phyloP scores from a whole-genome alignment of 2,797 vertebrate species.

The Nyctibius grandis region DNA sequence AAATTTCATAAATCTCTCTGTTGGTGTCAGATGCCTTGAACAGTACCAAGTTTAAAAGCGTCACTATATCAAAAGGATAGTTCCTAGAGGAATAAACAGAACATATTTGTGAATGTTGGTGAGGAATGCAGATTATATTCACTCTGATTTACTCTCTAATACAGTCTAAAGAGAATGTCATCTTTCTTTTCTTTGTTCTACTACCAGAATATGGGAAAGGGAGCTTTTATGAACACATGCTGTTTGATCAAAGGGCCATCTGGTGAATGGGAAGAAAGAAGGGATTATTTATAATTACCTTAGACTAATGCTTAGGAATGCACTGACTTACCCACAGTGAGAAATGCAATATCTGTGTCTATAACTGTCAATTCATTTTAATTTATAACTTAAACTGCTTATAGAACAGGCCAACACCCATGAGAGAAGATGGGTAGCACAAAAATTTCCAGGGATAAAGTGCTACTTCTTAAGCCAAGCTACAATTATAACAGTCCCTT shows the following conservation, averaged over 20 bases:
- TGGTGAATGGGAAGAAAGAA: conserved; percentile 9
- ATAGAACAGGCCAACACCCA: background rate
- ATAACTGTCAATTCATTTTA: background rate
- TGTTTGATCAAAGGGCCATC: conserved; percentile 5
- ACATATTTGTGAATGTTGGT: conserved; percentile 30
- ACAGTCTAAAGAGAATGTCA: background rate
- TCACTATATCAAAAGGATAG: conserved; percentile 98
- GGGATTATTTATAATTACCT: conserved; percentile 24
- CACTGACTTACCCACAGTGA: background rate
- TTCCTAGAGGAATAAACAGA: conserved; percentile 80
- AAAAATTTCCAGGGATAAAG: background rate
- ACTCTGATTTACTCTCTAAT: background rate
- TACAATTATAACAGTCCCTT: background rate
- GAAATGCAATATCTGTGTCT: background rate
- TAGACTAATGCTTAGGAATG: conserved; percentile 12
- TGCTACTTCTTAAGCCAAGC: background rate
- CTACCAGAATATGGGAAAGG: background rate
- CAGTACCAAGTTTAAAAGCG: conserved; percentile 92
- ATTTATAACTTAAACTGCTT: background rate
- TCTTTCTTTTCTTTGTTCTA: background rate
- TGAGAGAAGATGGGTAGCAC: background rate
- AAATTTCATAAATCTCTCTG: conserved; percentile 98
- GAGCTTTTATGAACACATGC: background rate
- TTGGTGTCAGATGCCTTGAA: conserved; percentile 98
- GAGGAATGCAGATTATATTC: background rate